These are phyloP conservation scores for Aurelia coerulea DNA, from an alignment of 30 jellyfish, hydroid and myxozoan genomes.

Conservation along the genomic window DNA sequence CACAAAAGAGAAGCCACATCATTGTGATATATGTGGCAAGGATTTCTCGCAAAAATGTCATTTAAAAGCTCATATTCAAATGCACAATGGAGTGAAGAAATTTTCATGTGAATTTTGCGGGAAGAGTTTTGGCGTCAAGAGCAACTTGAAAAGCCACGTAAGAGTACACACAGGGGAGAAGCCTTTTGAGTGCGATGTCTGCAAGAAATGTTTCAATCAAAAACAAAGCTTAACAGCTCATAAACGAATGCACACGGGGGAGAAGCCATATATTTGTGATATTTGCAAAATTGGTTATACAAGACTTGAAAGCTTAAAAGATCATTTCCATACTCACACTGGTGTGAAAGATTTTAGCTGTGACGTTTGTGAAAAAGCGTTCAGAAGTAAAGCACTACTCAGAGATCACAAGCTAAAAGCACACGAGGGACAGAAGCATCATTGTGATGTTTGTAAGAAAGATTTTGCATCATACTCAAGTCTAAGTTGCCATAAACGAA, in stretches of 20 bases:
- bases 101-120: constrained; percentile 43
- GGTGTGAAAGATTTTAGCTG: neutral
- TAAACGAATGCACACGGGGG: constrained; percentile 22
- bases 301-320: neutral
- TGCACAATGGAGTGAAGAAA: constrained; percentile 24
- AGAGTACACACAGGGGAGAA: constrained; percentile 26
- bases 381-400: neutral
- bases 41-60: constrained; percentile 11
- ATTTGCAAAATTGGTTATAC: constrained; percentile 20
- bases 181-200: constrained; percentile 32
- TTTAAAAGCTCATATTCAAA: constrained; percentile 6
- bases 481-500: constrained; percentile 10
- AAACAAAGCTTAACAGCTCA: constrained; percentile 7
- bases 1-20: constrained; percentile 24
- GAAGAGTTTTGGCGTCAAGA: neutral
- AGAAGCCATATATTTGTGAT: constrained; percentile 46
- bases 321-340: constrained; percentile 30
- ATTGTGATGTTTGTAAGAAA: constrained; percentile 24
- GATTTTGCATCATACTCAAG: constrained; percentile 12
- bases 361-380: constrained; percentile 32
- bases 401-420: neutral
- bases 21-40: constrained; percentile 35
- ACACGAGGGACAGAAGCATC: neutral
- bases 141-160: constrained; percentile 14
- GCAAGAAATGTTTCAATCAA: constrained; percentile 23